Conservation (phyloP, 2,113 vertebrate species). For the Corvus cornix region DNA sequence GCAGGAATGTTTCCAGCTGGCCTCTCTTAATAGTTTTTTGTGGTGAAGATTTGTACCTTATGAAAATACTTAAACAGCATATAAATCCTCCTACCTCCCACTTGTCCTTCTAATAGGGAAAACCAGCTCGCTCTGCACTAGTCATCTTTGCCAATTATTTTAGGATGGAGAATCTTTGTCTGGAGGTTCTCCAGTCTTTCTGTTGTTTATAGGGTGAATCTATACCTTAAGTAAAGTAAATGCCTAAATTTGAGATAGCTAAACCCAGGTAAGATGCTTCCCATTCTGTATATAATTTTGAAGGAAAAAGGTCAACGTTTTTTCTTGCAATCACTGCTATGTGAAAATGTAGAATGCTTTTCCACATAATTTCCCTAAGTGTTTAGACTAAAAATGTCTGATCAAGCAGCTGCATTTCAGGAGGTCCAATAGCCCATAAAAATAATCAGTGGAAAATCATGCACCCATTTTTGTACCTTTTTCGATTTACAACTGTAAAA, state of each 20-base stretch:
- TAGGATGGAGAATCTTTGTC: neutral
- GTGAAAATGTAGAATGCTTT: neutral
- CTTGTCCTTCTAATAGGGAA: neutral
- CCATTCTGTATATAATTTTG: neutral
- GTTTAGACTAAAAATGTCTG: neutral
- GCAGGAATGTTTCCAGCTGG: conserved; percentile 36
- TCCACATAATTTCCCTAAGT: neutral
- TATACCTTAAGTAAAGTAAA: neutral
- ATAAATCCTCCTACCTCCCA: conserved; percentile 28
- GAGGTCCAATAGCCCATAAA: neutral
- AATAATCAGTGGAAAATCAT: neutral
- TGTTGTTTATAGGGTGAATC: neutral
- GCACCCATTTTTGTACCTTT: neutral
- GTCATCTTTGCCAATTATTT: neutral
- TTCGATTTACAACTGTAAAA: neutral
- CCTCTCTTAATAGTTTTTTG: conserved; percentile 19
- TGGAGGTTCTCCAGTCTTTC: neutral
- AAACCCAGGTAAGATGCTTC: neutral
- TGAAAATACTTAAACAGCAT: conserved; percentile 36
- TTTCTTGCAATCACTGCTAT: neutral
- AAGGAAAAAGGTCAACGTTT: neutral
- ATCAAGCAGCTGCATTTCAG: neutral
- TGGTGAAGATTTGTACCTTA: conserved; percentile 42
- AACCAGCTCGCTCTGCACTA: neutral
- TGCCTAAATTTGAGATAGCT: neutral